Percentiles rank a stretch among this genome's conserved stretches.
phyloP scores from a whole-genome alignment of 2,888 invertebrate genomes.

The Luperina testacea region DNA sequence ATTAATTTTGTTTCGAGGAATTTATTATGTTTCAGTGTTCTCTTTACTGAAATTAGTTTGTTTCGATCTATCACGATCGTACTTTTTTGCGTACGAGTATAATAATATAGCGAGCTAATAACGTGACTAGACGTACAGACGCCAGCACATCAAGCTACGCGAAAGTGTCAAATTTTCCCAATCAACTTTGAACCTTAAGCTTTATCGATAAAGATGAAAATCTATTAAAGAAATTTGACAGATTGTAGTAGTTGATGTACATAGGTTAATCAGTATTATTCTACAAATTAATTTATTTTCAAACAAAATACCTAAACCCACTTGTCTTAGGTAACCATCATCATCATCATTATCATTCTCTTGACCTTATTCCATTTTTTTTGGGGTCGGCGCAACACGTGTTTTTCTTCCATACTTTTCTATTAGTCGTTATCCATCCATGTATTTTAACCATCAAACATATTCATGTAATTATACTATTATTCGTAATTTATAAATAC shows the following conservation, averaged over 20 bases:
- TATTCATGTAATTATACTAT: not conserved
- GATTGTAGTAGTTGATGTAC: too few species aligned
- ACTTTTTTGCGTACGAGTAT: not conserved
- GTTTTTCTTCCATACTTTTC: too few species aligned
- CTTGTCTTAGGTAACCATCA: too few species aligned
- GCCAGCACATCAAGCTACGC: too few species aligned
- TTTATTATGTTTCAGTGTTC: constrained; percentile 5
- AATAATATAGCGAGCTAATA: not conserved
- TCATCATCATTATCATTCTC: too few species aligned
- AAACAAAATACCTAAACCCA: not conserved
- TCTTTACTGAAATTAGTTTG: constrained; percentile 11
- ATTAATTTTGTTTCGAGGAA: constrained; percentile 20
- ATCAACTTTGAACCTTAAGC: not conserved
- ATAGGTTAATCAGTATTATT: not conserved
- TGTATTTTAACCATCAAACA: not conserved
- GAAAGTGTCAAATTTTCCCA: too few species aligned
- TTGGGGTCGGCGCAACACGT: too few species aligned
- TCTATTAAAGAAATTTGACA: too few species aligned
- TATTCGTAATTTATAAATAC: constrained; percentile 11
- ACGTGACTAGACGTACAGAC: too few species aligned
- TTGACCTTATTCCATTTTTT: too few species aligned
- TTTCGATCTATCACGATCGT: not conserved
- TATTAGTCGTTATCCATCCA: too few species aligned
- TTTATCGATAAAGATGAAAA: too few species aligned
- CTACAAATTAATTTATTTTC: not conserved